Conservation (phyloP, 1,140 invertebrate genomes). For the Diorhabda carinulata region DNA sequence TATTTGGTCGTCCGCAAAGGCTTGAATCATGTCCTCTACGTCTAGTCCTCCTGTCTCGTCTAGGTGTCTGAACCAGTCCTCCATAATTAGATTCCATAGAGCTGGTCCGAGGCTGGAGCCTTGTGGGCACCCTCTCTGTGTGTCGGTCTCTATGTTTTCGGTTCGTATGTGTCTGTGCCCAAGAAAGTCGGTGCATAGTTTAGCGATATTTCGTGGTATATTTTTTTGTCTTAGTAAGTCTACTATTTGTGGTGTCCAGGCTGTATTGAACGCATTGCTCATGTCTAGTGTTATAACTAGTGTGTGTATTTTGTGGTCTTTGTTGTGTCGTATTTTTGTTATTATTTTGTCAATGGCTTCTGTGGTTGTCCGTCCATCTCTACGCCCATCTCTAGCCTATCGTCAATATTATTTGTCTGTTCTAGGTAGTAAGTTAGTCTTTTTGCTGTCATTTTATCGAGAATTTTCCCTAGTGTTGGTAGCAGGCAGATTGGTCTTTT, state of each 20-base stretch:
- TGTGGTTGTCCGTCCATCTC: constrained; percentile 16
- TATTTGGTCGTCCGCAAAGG: constrained; percentile 27
- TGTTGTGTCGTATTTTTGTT: not conserved
- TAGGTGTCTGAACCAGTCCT: constrained; percentile 22
- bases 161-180: constrained; percentile 15
- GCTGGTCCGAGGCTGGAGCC: constrained; percentile 29
- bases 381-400: too few species aligned
- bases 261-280: constrained; percentile 24
- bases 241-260: constrained; percentile 11
- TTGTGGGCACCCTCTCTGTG: constrained; percentile 32
- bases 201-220: not conserved
- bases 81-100: constrained; percentile 29
- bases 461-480: not conserved
- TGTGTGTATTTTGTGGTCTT: constrained; percentile 4
- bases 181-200: constrained; percentile 16
- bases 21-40: constrained; percentile 7
- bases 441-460: not conserved
- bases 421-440: constrained; percentile 1
- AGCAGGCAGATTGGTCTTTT: not conserved
- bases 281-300: constrained; percentile 19
- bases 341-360: constrained; percentile 14
- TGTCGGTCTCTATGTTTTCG: constrained; percentile 9
- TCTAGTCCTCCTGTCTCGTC: constrained; percentile 13
- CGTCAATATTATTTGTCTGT: not conserved
- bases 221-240: not conserved